These are phyloP conservation scores for Alauda arvensis DNA, from an alignment of 2,797 vertebrate species.

Conservation along the genomic window DNA sequence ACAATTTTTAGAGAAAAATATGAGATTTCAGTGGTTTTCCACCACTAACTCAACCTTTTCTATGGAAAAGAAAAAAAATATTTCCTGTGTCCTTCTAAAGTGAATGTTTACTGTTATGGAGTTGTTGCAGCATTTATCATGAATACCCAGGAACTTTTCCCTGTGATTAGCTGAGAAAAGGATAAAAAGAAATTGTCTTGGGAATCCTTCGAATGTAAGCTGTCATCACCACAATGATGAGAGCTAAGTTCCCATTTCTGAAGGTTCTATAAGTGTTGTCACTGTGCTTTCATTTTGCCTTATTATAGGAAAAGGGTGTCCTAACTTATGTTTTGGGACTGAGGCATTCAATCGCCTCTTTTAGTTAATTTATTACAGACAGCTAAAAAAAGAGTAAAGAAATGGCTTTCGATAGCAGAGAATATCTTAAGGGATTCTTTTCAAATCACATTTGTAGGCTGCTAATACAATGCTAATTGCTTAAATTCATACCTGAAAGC, in stretches of 20 bases:
- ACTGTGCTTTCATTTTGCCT: background rate
- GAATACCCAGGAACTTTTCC: background rate
- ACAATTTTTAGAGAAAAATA: background rate
- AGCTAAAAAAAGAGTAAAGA: background rate
- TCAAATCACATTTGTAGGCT: background rate
- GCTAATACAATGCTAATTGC: background rate
- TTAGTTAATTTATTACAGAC: background rate
- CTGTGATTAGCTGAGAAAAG: background rate
- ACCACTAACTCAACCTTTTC: background rate
- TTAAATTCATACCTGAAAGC: slow-evolving; percentile 41
- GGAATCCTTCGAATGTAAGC: background rate
- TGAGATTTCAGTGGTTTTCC: background rate
- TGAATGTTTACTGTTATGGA: background rate
- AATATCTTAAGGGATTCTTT: background rate
- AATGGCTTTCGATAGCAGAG: slow-evolving; percentile 5
- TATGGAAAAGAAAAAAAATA: background rate
- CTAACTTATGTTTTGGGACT: background rate
- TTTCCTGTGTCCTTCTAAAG: background rate
- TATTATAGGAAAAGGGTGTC: background rate
- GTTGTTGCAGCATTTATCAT: background rate
- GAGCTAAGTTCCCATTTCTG: background rate
- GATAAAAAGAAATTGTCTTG: background rate
- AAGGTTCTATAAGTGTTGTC: background rate
- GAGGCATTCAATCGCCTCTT: background rate
- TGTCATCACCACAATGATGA: background rate